These are phyloP conservation scores for Villa cingulata DNA, from an alignment of 2,888 invertebrate species.

Conservation along the genomic window DNA sequence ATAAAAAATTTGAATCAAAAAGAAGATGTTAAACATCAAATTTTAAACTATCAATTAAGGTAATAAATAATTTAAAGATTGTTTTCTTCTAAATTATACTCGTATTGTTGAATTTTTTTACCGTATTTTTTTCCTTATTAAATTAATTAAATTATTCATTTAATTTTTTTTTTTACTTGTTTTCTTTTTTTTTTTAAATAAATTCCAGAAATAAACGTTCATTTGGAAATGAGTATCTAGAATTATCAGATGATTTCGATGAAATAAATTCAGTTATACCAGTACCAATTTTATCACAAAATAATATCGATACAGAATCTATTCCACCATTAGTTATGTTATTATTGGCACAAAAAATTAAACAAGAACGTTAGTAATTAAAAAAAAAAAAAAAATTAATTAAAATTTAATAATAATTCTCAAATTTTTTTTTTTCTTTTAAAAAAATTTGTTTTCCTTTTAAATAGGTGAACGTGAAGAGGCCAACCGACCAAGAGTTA, in stretches of 20 bases:
- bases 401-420: neutral
- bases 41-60: neutral
- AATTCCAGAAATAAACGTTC: constrained; percentile 1
- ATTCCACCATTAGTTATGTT: constrained; percentile 4
- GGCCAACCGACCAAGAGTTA: neutral
- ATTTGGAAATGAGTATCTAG: neutral
- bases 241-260: constrained; percentile 1
- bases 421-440: neutral
- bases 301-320: neutral
- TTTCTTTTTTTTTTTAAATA: neutral
- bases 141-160: too few relatives aligned
- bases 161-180: neutral
- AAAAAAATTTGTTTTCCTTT: neutral
- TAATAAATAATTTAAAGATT: neutral
- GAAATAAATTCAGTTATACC: neutral
- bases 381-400: neutral
- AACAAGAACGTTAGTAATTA: neutral
- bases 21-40: neutral
- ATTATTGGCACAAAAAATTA: constrained; percentile 4
- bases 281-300: neutral
- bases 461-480: neutral
- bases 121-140: too few relatives aligned
- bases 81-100: too few relatives aligned
- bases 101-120: too few relatives aligned
- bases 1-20: too few relatives aligned